Evolutionary conservation across 2,113 vertebrate species (phyloP), one percentile per base, ranked within the genome.

Genomic region (Cochlearius cochlearius): DNA sequence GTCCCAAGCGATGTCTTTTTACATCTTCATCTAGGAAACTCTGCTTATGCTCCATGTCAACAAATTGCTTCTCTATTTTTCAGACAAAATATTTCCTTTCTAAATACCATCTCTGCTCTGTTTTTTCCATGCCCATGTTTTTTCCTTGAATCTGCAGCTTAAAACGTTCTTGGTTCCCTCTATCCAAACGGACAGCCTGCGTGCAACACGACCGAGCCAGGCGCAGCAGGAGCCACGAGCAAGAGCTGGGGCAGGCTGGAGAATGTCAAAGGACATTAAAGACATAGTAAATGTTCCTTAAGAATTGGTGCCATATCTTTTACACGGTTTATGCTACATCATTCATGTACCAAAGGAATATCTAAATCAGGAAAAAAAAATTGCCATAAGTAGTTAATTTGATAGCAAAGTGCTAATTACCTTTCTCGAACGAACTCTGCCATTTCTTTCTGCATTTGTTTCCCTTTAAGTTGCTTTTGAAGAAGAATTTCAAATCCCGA

Each of bases 391-490:
- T 45, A 82, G 12, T 78, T 34, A 26, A 53, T 34, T 82, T 59
- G 56, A 72, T 10, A 89, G 25, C 19, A 38, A 94, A 73, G 32
- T 45, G 53, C 21, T 47, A 29, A 45, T 98, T 97, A 99, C 99
- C 99, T 99, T 96, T 99, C 99, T 94, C 99, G 98, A 86, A 99
- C 94, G 91, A 99, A 99, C 93, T 99, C 99, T 2, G 99, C 99
- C 99, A 99, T 99, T 96, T 99, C 99, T 92, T 99, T 99, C 98
- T 99, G 99, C 99, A 99, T 99, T 96, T 99, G 99, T 88, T 99
- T 99, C 88, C 99, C 99, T 97, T 99, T 99, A 88, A 99, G 98
- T 89, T 99, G 99, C 90, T 99, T 99, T 80, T 99, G 99, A 39
- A 99, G 98, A 92, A 99, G 97, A 47, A 99, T 99, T 96, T 99